phyloP scores from a whole-genome alignment of 1,140 invertebrate genomes.

The Drosophila baimaii region DNA sequence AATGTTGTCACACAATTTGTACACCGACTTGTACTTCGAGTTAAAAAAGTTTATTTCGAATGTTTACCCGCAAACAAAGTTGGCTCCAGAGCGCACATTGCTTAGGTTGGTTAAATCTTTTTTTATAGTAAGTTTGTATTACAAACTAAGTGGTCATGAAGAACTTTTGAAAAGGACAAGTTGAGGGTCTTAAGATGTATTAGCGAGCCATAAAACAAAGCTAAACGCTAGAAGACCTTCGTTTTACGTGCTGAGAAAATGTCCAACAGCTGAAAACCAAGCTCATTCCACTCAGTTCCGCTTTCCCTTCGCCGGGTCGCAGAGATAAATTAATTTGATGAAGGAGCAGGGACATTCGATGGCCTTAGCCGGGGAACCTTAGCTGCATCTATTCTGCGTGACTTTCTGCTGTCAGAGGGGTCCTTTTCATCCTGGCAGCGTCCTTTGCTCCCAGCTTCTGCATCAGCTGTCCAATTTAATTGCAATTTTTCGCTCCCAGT shows the following conservation, averaged over 20 bases:
- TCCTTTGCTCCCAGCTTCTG: constrained; percentile 20
- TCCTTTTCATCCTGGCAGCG: constrained; percentile 12
- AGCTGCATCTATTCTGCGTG: constrained; percentile 59
- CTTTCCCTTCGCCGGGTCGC: neutral
- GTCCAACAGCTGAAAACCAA: constrained; percentile 43
- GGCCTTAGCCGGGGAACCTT: constrained; percentile 42
- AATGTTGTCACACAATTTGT: too few species aligned
- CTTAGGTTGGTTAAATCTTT: too few species aligned
- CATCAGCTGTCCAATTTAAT: constrained; percentile 62
- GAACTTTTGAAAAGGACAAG: constrained; percentile 19
- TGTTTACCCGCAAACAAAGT: neutral
- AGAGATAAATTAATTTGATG: constrained; percentile 72
- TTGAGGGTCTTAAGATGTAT: constrained; percentile 51
- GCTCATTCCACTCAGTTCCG: neutral
- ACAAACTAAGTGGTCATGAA: neutral
- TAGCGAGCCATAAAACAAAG: constrained; percentile 56
- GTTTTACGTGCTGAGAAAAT: constrained; percentile 71
- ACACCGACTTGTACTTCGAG: too few species aligned
- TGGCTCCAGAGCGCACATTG: neutral
- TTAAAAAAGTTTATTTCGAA: too few species aligned
- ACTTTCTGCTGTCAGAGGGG: constrained; percentile 56
- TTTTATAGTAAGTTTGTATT: too few species aligned
- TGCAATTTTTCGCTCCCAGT: constrained; percentile 61
- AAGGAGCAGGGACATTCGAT: constrained; percentile 47
- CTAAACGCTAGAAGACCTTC: constrained; percentile 64